Conservation (phyloP, 1,140 invertebrate genomes). For the Macrobrachium rosenbergii region DNA sequence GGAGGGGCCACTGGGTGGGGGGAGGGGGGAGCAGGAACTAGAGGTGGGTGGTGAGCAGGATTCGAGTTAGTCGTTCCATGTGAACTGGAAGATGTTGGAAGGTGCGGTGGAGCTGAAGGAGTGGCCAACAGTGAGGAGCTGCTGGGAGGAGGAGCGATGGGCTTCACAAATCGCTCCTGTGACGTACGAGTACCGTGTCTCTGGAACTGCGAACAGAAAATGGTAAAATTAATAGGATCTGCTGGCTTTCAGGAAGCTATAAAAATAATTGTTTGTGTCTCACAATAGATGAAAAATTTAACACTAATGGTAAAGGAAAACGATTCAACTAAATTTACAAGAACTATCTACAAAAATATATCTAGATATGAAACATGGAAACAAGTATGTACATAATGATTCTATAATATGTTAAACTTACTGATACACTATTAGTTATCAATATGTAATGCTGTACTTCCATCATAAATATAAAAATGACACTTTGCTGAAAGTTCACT, state of each 20-base stretch:
- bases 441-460: too few species aligned
- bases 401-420: too few species aligned
- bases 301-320: not conserved
- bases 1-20: slow-evolving; percentile 64
- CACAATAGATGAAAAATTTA: too few species aligned
- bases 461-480: too few species aligned
- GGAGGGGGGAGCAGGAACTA: slow-evolving; percentile 30
- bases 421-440: too few species aligned
- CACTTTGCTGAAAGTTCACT: too few species aligned
- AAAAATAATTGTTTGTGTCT: too few species aligned
- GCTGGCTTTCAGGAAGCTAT: too few species aligned
- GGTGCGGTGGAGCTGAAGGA: slow-evolving; percentile 29
- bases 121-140: slow-evolving; percentile 65
- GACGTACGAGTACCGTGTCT: slow-evolving; percentile 50
- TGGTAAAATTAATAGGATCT: too few species aligned
- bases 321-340: not conserved
- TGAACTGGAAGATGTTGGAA: slow-evolving; percentile 29
- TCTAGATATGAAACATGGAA: not conserved
- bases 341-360: slow-evolving; percentile 4
- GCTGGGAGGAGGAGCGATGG: slow-evolving; percentile 75
- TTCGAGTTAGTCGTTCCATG: not conserved
- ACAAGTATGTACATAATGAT: not conserved
- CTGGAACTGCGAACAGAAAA: slow-evolving; percentile 40
- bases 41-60: slow-evolving; percentile 30
- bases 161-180: slow-evolving; percentile 82